These are phyloP conservation scores for Megastigmus dorsalis DNA, from an alignment of 2,888 invertebrate species.

Conservation along the genomic window DNA sequence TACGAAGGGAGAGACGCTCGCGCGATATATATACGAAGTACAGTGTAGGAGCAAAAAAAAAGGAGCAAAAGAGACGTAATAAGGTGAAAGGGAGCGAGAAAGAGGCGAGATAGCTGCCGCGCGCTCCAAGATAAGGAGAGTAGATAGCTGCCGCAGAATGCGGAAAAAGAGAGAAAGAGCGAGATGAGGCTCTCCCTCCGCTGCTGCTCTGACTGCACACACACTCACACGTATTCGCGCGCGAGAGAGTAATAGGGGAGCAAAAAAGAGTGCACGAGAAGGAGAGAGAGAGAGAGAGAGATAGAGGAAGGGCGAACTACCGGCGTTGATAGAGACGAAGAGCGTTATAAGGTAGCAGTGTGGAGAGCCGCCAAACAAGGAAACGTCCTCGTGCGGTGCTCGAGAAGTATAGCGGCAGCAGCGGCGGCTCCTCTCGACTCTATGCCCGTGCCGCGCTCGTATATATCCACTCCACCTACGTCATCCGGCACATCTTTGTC, in stretches of 20 bases:
- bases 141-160: slow-evolving; percentile 43
- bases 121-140: slow-evolving; percentile 48
- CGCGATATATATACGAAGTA: neutral
- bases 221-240: neutral
- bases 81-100: slow-evolving; percentile 55
- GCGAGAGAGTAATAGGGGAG: slow-evolving; percentile 16
- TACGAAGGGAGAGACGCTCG: neutral
- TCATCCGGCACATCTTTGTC: neutral
- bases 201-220: neutral
- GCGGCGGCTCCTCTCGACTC: too few relatives aligned
- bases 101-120: slow-evolving; percentile 54
- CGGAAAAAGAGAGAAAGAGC: slow-evolving; percentile 40
- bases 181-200: neutral
- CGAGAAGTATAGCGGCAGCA: neutral
- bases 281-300: slow-evolving; percentile 15
- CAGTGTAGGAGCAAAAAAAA: slow-evolving; percentile 48
- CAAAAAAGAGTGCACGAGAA: slow-evolving; percentile 5
- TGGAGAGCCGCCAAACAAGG: slow-evolving; percentile 66
- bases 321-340: slow-evolving; percentile 68
- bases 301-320: slow-evolving; percentile 43
- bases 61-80: slow-evolving; percentile 53
- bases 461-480: slow-evolving; percentile 45
- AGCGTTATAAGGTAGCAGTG: slow-evolving; percentile 43
- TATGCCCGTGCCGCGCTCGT: too few relatives aligned
- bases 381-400: slow-evolving; percentile 60